Evolutionary conservation across 2,797 vertebrate genomes (phyloP).

Genomic region (Microchirus variegatus): DNA sequence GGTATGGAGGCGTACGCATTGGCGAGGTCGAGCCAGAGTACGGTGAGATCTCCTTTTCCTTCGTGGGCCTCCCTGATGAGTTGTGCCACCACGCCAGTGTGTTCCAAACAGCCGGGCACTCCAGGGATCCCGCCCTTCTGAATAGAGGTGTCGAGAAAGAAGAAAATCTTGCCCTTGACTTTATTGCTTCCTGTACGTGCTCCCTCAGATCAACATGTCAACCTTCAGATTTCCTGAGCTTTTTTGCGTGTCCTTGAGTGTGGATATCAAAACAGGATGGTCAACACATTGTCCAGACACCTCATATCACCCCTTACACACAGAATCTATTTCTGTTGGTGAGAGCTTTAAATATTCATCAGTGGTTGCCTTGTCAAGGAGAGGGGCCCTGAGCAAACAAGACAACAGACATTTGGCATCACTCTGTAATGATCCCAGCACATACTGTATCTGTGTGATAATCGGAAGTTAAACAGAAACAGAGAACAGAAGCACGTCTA

Average conservation of each 20-base stretch:
- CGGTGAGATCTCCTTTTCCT: no score
- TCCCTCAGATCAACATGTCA: constrained; percentile 15
- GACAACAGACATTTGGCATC: constrained; percentile 27
- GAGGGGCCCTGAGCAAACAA: constrained; percentile 60
- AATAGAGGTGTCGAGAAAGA: no score
- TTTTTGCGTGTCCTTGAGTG: constrained; percentile 25
- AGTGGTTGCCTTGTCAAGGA: constrained; percentile 47
- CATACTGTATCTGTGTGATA: constrained; percentile 55
- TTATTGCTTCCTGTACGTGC: no score
- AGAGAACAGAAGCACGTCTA: constrained; percentile 32
- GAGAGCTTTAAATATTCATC: constrained; percentile 49
- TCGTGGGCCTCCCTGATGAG: no score
- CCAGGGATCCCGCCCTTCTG: no score
- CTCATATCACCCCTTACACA: constrained; percentile 37
- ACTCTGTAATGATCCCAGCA: constrained; percentile 39
- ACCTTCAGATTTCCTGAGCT: constrained; percentile 15
- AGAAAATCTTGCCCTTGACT: no score
- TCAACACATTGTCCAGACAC: constrained; percentile 24
- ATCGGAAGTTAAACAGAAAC: constrained; percentile 65
- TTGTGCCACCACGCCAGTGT: no score
- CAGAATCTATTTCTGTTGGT: constrained; percentile 35
- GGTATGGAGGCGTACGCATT: no score
- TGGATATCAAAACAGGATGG: constrained; percentile 17
- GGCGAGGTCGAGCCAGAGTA: no score
- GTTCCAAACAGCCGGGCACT: no score